Evolutionary conservation across 2,797 vertebrate species (phyloP), one percentile per base, ranked within the genome.

Genomic region (Falco rusticolus): DNA sequence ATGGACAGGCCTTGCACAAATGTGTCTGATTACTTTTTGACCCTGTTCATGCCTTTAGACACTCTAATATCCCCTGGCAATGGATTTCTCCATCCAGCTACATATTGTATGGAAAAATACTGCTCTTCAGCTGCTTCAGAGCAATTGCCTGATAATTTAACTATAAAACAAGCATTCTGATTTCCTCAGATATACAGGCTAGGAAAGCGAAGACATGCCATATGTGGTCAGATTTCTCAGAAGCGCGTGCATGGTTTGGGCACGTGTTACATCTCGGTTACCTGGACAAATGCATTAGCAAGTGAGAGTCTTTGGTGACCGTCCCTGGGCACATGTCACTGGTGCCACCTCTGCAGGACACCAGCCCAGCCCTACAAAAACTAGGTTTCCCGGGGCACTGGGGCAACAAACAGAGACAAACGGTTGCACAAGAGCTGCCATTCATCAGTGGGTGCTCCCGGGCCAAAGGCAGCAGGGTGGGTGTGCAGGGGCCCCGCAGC

Each of bases 361-460:
- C 26, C 65, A 47, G 20, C 19, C 11, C 18, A 65, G 33, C 24
- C 43, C 51, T 82, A 28, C 41, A 41, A 48, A 76, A 48, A 4
- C 0, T 4, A 4, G 9, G 14, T 83, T 72, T 72, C 16, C 11
- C 0, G 0, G 10, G 15, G 66, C 43, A 20, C 11, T 4, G n/a
- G 45, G 45, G 9, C 43, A 59, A 51, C 34, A 29, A 28, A n/a
- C 1, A 16, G 29, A 76, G 47, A 53, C 21, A 51, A 48, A 13
- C 0, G 0, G 22, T 13, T 64, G 57, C 69, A 25, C 0, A 3
- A 50, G 74, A 71, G 48, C 13, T 12, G 37, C 7, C 2, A 4
- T 16, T 41, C 1, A 0, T n/a, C 4, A 2, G 22, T 0, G 1
- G 1, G 16, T 22, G 45, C 54, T 63, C 48, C 31, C 1, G 4